These are phyloP conservation scores for Oriolus oriolus DNA, from an alignment of 2,113 vertebrate genomes.

Conservation along the genomic window DNA sequence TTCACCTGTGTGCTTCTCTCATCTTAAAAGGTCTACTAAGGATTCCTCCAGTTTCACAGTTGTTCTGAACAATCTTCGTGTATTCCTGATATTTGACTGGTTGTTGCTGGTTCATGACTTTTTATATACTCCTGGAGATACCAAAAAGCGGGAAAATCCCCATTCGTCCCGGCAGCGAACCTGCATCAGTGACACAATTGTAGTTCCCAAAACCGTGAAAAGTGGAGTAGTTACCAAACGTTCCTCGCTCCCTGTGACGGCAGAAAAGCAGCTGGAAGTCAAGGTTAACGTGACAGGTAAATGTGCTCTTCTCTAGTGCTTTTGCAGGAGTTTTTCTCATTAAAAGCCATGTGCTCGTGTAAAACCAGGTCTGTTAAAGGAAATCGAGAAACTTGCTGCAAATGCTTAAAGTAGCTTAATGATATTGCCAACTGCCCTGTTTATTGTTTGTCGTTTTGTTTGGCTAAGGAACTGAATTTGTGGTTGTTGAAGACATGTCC, in stretches of 20 bases:
- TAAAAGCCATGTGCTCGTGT: neutral
- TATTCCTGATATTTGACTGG: conserved; percentile 98
- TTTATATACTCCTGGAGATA: conserved; percentile 76
- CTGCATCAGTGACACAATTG: conserved; percentile 59
- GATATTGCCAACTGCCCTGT: neutral
- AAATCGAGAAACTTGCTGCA: neutral
- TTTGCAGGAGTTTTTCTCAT: neutral
- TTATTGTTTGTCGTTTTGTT: neutral
- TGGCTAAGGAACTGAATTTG: conserved; percentile 92
- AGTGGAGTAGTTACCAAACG: conserved; percentile 93
- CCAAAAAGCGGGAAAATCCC: conserved; percentile 49
- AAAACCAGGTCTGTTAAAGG: neutral
- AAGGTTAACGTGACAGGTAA: conserved; percentile 95
- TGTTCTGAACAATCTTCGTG: conserved; percentile 92
- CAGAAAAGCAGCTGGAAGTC: conserved; percentile 87
- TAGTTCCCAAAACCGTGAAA: conserved; percentile 90
- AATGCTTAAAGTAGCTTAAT: neutral
- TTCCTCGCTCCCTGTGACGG: conserved; percentile 82
- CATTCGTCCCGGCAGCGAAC: conserved; percentile 43
- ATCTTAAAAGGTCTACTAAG: conserved; percentile 81
- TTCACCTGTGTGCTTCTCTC: neutral
- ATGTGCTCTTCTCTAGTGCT: neutral
- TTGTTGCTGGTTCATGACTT: conserved; percentile 88
- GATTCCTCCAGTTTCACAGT: conserved; percentile 94
- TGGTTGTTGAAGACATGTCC: conserved; percentile 92